Evolutionary conservation across 2,113 vertebrate genomes (phyloP), one percentile per base, ranked within the genome.

Genomic region (Semicossyphus pulcher): DNA sequence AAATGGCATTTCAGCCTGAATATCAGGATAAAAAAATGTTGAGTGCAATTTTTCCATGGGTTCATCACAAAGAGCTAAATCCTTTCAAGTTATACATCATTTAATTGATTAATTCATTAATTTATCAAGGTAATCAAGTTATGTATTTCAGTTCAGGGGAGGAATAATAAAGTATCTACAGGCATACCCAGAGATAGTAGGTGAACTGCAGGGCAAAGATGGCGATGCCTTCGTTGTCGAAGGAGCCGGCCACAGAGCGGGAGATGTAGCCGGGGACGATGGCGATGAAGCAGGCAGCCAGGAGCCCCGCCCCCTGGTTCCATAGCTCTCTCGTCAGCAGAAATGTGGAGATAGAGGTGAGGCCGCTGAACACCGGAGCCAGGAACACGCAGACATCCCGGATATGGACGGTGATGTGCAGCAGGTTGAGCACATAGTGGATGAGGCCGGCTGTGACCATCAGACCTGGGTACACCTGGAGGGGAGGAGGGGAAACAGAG

Each of bases 201-300:
- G 98, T 99, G 93, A 99, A 99, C 89, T 99, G 98, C 90, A 99
- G 95, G 85, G 98, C 97, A 88, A 99, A 99, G 94, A 99, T 99
- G 88, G 98, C 98, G 76, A 99, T 99, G 93, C 98, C 97, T 93
- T 99, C 98, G 49, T 99, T 99, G 94, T 99, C 98, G 82, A 99
- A 99, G 3, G 98, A 99, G 78, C 98, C 97, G 10, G 98, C 98
- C 52, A 99, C 98, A 0, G 98, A 99, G 84, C 97, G 96, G 59
- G 98, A 99, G 94, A 99, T 99, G 79, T 99, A 99, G 60, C 97
- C 97, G 20, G 97, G 98, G 31, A 99, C 98, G 75, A 99, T 98
- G 88, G 98, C 98, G 41, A 99, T 99, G 87, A 99, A 99, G 92
- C 98, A 99, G 91, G 98, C 97, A 58, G 98, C 98, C 92, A 99